Percentiles rank a stretch among this genome's conserved stretches.
These are phyloP conservation scores for Drosophila ezoana DNA, from an alignment of 2,888 invertebrate genomes.

Conservation along the genomic window DNA sequence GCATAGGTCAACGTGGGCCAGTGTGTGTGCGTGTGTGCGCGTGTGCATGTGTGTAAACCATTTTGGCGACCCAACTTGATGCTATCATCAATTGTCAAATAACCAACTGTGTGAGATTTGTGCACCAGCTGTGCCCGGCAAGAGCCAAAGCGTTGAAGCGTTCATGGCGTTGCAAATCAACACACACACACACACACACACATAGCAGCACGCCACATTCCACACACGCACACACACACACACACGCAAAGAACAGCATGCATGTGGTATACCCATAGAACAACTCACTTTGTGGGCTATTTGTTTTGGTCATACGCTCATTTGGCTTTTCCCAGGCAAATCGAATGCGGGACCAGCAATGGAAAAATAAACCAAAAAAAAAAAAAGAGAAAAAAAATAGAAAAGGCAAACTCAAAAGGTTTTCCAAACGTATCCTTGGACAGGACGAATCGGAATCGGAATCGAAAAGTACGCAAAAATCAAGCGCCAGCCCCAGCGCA, in stretches of 20 bases:
- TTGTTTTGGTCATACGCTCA: conserved; percentile 79
- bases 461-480: conserved; percentile 66
- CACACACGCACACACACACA: conserved; percentile 25
- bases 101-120: conserved; percentile 80
- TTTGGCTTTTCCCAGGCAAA: conserved; percentile 64
- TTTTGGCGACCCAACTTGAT: conserved; percentile 77
- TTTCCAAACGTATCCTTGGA: conserved; percentile 60
- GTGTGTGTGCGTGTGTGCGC: conserved; percentile 10
- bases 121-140: conserved; percentile 73
- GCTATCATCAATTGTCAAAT: conserved; percentile 81
- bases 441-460: conserved; percentile 32
- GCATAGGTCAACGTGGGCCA: conserved; percentile 31
- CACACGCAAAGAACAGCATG: conserved; percentile 27
- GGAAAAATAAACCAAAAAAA: conserved; percentile 19
- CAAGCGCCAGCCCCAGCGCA: conserved; percentile 54
- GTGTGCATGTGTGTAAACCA: conserved; percentile 30
- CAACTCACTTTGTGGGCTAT: conserved; percentile 80
- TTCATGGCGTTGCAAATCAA: conserved; percentile 76
- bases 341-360: conserved; percentile 51
- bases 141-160: conserved; percentile 72
- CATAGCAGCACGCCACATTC: conserved; percentile 3
- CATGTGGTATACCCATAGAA: conserved; percentile 60
- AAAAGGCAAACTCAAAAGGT: conserved; percentile 51
- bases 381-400: conserved; percentile 7
- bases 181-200: conserved; percentile 34